phyloP scores from a whole-genome alignment of 2,888 invertebrate species.

The Nymphalis polychloros region DNA sequence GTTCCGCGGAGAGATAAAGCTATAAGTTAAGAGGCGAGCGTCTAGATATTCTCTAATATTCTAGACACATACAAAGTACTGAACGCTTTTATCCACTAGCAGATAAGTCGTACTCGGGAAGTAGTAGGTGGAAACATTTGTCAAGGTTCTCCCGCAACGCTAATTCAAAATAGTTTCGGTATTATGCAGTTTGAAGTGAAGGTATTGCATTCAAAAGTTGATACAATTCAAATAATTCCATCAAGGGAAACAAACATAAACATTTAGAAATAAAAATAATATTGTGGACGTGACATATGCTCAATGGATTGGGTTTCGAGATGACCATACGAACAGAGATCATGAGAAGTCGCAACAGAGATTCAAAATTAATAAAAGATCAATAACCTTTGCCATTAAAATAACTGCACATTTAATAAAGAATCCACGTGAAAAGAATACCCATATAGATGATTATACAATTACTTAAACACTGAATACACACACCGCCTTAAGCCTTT shows the following conservation, averaged over 20 bases:
- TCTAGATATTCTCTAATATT: constrained; percentile 19
- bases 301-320: too few relatives aligned
- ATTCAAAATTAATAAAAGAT: too few relatives aligned
- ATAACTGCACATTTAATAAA: too few relatives aligned
- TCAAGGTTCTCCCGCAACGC: constrained; percentile 25
- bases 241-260: neutral
- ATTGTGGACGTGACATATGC: too few relatives aligned
- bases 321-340: too few relatives aligned
- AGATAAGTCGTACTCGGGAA: constrained; percentile 15
- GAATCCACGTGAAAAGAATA: neutral
- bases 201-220: neutral
- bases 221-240: neutral
- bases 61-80: constrained; percentile 26
- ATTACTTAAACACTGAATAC: constrained; percentile 1
- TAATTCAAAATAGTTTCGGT: constrained; percentile 31
- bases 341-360: too few relatives aligned
- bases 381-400: too few relatives aligned
- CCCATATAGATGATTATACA: neutral
- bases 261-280: too few relatives aligned
- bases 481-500: neutral
- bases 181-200: neutral
- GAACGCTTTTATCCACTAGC: constrained; percentile 21
- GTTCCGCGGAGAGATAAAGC: constrained; percentile 15
- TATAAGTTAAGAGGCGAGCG: constrained; percentile 11
- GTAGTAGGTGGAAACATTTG: constrained; percentile 32